A percentile compares a stretch with the other conserved stretches of the same genome.
Conservation (phyloP, 2,797 vertebrate species). For the Lagodon rhomboides region DNA sequence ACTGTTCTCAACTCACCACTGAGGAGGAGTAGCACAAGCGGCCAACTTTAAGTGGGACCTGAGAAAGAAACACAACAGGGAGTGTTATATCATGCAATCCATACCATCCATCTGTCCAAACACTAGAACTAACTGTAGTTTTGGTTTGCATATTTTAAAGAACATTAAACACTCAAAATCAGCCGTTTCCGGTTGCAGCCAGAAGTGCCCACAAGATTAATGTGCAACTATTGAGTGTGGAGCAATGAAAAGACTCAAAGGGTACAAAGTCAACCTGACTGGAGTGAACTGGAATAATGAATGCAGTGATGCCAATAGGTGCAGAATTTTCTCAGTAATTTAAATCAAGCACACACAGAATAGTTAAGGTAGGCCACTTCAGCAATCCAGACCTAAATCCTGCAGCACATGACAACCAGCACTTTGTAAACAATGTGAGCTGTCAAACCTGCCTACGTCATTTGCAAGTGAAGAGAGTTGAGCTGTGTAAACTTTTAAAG, state of each 20-base stretch:
- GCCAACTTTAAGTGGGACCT: constrained; percentile 83
- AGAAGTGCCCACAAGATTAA: constrained; percentile 49
- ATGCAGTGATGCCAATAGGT: constrained; percentile 3
- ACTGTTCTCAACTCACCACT: constrained; percentile 82
- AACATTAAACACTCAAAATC: constrained; percentile 1
- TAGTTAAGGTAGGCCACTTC: background rate
- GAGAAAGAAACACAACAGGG: constrained; percentile 34
- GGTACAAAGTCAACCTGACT: constrained; percentile 64
- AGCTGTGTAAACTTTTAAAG: background rate
- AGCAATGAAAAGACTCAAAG: constrained; percentile 17
- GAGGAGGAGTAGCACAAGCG: constrained; percentile 84
- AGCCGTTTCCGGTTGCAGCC: constrained; percentile 27
- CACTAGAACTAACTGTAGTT: background rate
- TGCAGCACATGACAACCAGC: constrained; percentile 39
- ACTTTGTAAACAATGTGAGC: constrained; percentile 55
- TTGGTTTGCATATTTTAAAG: background rate
- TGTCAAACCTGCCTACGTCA: constrained; percentile 30
- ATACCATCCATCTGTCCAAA: background rate
- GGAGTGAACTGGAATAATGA: background rate
- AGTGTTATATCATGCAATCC: constrained; percentile 7
- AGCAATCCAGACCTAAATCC: constrained; percentile 3
- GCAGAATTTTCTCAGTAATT: background rate
- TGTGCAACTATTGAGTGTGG: constrained; percentile 43
- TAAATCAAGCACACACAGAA: background rate
- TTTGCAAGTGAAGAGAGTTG: background rate